Percentiles rank a stretch among this genome's conserved stretches.
Conservation (phyloP, 1,140 invertebrate species). For the Penaeus japonicus region DNA sequence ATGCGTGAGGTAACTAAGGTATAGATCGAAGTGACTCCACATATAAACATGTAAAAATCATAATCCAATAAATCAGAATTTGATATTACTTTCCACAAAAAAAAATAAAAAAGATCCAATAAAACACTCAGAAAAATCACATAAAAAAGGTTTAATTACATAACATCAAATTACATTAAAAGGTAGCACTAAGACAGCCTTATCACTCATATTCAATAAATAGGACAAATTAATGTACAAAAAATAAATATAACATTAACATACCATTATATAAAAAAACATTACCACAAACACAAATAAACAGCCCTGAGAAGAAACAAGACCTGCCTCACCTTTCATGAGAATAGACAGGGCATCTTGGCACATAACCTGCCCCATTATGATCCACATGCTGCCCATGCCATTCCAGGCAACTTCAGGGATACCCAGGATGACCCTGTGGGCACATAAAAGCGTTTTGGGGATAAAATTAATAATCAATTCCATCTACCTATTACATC, state of each 20-base stretch:
- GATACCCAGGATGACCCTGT: constrained; percentile 74
- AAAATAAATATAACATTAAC: not conserved
- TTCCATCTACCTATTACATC: not conserved
- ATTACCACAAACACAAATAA: not conserved
- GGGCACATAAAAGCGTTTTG: constrained; percentile 58
- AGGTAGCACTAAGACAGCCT: too few species aligned
- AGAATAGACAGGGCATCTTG: constrained; percentile 74
- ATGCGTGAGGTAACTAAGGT: not conserved
- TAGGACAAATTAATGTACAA: too few species aligned
- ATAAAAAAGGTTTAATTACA: too few species aligned
- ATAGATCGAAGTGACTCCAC: too few species aligned
- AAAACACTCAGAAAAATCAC: too few species aligned
- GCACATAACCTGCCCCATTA: constrained; percentile 66
- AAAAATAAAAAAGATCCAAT: too few species aligned
- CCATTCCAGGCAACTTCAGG: constrained; percentile 80
- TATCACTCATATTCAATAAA: too few species aligned
- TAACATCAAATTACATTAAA: too few species aligned
- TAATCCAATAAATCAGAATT: too few species aligned
- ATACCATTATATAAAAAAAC: not conserved
- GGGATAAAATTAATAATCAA: not conserved
- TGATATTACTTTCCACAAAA: too few species aligned
- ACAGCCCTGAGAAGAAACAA: not conserved
- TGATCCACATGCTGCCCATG: constrained; percentile 83
- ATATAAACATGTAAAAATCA: too few species aligned
- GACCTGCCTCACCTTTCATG: constrained; percentile 73